Conservation (phyloP, 2,888 invertebrate genomes). For the Elmis aenea region DNA sequence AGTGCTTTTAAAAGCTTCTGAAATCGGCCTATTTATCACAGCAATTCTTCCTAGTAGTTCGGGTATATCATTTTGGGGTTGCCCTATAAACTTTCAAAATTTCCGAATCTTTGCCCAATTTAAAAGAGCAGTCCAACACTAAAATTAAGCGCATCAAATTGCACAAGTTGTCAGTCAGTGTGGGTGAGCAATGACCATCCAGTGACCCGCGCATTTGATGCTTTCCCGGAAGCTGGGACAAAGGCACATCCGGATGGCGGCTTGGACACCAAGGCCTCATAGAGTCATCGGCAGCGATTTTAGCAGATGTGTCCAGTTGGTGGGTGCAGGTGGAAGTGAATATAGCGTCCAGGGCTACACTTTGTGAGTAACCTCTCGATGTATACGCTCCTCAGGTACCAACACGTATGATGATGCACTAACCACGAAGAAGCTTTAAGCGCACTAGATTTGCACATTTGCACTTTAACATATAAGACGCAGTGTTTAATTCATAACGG, state of each 20-base stretch:
- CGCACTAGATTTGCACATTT: too few relatives aligned
- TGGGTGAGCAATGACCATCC: constrained; percentile 46
- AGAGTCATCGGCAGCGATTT: constrained; percentile 14
- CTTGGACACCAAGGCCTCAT: constrained; percentile 36
- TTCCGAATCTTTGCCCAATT: too few relatives aligned
- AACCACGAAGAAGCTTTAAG: too few relatives aligned
- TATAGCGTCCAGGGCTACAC: constrained; percentile 28
- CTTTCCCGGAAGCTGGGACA: constrained; percentile 48
- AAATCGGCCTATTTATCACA: too few relatives aligned
- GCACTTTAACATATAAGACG: too few relatives aligned
- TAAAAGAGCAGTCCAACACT: too few relatives aligned
- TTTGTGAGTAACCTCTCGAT: constrained; percentile 19
- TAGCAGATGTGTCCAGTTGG: constrained; percentile 31
- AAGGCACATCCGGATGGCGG: constrained; percentile 43
- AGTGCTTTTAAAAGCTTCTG: too few relatives aligned
- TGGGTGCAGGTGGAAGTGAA: constrained; percentile 40
- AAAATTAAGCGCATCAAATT: constrained; percentile 21
- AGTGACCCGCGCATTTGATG: constrained; percentile 46
- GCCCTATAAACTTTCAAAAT: too few relatives aligned
- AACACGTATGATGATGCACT: neutral
- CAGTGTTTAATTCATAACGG: too few relatives aligned
- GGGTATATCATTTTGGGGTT: too few relatives aligned
- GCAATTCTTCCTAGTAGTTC: too few relatives aligned
- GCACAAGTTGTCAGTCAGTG: constrained; percentile 26
- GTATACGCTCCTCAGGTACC: too few relatives aligned